Evolutionary conservation across 2,113 vertebrate species (phyloP).

Genomic region (Clarias batrachus): DNA sequence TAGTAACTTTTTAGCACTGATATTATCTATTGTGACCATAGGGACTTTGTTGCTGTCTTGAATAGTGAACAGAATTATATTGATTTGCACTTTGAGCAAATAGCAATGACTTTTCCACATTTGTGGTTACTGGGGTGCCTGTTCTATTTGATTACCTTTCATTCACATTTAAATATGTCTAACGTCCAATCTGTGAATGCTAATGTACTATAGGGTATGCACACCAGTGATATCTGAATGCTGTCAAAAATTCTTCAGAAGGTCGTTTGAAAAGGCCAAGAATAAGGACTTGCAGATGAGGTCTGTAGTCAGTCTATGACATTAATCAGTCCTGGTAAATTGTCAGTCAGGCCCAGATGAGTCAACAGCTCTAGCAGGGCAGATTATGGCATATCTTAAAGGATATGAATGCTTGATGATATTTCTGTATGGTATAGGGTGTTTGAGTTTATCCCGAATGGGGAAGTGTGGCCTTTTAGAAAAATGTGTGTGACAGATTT

Average conservation of each 20-base stretch:
- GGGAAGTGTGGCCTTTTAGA: slow-evolving; percentile 7
- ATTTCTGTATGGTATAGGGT: slow-evolving; percentile 4
- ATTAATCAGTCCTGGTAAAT: slow-evolving; percentile 37
- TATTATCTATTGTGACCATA: neutral
- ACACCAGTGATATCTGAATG: neutral
- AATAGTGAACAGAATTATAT: neutral
- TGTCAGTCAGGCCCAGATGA: slow-evolving; percentile 25
- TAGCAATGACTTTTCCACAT: slow-evolving; percentile 11
- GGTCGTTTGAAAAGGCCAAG: neutral
- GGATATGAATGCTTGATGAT: slow-evolving; percentile 29
- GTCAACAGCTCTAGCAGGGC: slow-evolving; percentile 31
- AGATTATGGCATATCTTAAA: slow-evolving; percentile 33
- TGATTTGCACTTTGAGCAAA: slow-evolving; percentile 13
- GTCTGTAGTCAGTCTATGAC: neutral
- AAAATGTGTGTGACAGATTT: slow-evolving; percentile 21
- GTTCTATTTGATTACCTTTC: neutral
- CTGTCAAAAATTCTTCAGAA: slow-evolving; percentile 1
- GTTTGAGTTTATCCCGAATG: slow-evolving; percentile 7
- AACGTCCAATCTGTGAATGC: neutral
- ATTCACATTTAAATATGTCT: neutral
- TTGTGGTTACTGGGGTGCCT: neutral
- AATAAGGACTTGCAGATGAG: slow-evolving; percentile 25
- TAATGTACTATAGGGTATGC: neutral
- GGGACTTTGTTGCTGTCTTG: neutral
- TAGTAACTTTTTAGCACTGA: neutral